These are phyloP conservation scores for Drosophila pseudotalamancana DNA, from an alignment of 2,888 invertebrate genomes.

Conservation along the genomic window DNA sequence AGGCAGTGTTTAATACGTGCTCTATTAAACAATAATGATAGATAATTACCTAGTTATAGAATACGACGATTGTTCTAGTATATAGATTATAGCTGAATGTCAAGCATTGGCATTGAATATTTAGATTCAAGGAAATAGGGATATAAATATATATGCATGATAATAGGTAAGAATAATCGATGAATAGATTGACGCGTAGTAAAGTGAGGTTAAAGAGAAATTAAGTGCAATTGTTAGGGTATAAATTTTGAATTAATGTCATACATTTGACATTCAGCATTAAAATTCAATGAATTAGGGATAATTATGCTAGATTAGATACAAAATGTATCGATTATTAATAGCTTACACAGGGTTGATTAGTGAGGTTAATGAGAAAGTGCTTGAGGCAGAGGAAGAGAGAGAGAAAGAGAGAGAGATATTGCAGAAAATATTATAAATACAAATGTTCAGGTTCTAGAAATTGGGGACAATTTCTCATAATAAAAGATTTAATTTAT, in stretches of 20 bases:
- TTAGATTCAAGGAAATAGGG: slow-evolving; percentile 27
- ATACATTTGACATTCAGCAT: neutral
- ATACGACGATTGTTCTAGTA: slow-evolving; percentile 1
- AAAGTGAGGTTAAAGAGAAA: neutral
- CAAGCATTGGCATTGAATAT: slow-evolving; percentile 39
- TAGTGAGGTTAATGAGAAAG: neutral
- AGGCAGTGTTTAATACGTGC: slow-evolving; percentile 32
- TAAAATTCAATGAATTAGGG: too few species aligned
- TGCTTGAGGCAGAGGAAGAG: neutral
- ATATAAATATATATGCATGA: slow-evolving; percentile 8
- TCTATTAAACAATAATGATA: slow-evolving; percentile 62
- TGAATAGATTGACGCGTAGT: neutral
- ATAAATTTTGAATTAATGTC: neutral
- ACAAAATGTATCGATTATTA: neutral
- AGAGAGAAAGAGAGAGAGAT: too few species aligned
- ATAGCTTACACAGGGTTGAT: too few species aligned
- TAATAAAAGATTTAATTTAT: too few species aligned
- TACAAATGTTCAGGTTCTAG: too few species aligned
- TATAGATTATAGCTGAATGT: slow-evolving; percentile 50
- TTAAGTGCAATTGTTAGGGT: neutral
- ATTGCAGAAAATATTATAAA: too few species aligned
- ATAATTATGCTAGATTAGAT: neutral
- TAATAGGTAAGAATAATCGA: neutral
- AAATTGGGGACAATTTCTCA: too few species aligned
- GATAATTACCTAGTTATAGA: slow-evolving; percentile 60